Evolutionary conservation across 2,888 invertebrate species (phyloP).

Genomic region (Calliopum simillimum): DNA sequence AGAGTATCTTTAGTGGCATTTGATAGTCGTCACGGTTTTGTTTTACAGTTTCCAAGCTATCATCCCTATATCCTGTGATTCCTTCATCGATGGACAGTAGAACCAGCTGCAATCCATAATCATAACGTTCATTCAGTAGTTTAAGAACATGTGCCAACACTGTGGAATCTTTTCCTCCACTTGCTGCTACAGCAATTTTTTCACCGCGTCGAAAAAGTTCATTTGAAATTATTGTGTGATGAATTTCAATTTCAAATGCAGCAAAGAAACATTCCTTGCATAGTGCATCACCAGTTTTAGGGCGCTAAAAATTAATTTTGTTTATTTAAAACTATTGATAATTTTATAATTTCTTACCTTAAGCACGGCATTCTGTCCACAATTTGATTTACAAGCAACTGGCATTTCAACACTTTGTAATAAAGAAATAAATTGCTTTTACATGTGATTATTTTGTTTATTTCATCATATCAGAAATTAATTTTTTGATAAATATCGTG

Average conservation of each 20-base stretch:
- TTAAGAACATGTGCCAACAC: conserved; percentile 89
- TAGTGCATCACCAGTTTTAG: conserved; percentile 90
- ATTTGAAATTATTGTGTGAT: conserved; percentile 86
- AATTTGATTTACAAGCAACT: conserved; percentile 75
- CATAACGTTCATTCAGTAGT: conserved; percentile 87
- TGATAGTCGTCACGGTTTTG: conserved; percentile 93
- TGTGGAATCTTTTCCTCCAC: conserved; percentile 97
- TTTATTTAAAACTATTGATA: background rate
- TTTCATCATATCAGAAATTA: too few species aligned
- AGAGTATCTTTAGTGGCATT: conserved; percentile 93
- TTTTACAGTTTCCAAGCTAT: conserved; percentile 96
- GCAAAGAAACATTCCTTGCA: conserved; percentile 95
- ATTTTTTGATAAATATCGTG: too few species aligned
- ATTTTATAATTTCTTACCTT: conserved; percentile 71
- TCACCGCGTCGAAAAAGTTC: conserved; percentile 85
- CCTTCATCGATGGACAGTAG: conserved; percentile 98
- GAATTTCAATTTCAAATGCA: conserved; percentile 95
- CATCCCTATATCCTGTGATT: conserved; percentile 95
- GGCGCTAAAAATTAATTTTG: conserved; percentile 72
- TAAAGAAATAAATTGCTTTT: background rate
- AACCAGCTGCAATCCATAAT: conserved; percentile 90
- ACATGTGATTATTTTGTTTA: too few species aligned
- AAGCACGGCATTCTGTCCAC: conserved; percentile 80
- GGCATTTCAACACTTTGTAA: conserved; percentile 70
- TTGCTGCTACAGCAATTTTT: conserved; percentile 93